phyloP scores from a whole-genome alignment of 2,797 vertebrate genomes.

The Oophaga sylvatica region DNA sequence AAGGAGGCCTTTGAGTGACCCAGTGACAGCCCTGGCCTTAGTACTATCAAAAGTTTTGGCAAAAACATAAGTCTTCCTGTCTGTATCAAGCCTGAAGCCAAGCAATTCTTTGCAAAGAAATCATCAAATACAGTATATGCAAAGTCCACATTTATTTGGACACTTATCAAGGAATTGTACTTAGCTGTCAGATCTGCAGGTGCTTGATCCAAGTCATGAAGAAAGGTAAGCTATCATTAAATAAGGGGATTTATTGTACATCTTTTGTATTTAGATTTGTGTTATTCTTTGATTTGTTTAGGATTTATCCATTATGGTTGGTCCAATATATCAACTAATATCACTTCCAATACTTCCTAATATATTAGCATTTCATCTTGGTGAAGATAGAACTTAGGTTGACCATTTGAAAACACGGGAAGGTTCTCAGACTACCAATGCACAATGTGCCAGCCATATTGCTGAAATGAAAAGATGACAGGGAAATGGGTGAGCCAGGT shows the following conservation, averaged over 20 bases:
- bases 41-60: neutral
- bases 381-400: too few species aligned
- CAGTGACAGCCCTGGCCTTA: neutral
- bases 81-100: neutral
- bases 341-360: neutral
- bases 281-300: neutral
- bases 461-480: too few species aligned
- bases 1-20: neutral
- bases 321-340: neutral
- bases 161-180: neutral
- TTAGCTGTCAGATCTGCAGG: neutral
- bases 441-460: too few species aligned
- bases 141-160: neutral
- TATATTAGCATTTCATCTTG: too few species aligned
- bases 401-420: too few species aligned
- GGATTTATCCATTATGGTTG: neutral
- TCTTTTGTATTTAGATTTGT: neutral
- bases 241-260: neutral
- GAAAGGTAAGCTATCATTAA: neutral
- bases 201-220: neutral
- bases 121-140: neutral
- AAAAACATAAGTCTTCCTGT: slow-evolving; percentile 1
- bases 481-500: too few species aligned
- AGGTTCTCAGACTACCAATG: too few species aligned
- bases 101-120: neutral